phyloP scores from a whole-genome alignment of 2,888 invertebrate species.

The Drosophila mercatorum region DNA sequence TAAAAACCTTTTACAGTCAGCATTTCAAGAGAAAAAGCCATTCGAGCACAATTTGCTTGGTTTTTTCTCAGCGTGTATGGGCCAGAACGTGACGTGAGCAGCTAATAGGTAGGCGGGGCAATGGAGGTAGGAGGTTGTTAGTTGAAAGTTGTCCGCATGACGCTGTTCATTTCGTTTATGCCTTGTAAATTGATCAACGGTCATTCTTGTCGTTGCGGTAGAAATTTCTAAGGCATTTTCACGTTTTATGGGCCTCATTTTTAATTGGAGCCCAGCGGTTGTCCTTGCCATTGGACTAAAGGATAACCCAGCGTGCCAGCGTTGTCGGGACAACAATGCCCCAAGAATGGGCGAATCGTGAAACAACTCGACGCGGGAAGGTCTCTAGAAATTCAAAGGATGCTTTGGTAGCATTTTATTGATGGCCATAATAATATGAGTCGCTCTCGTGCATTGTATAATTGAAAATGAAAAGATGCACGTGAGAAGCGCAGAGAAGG shows the following conservation, averaged over 20 bases:
- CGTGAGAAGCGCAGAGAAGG: not conserved
- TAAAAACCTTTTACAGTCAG: no score
- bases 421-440: slow-evolving; percentile 29
- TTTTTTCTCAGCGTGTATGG: slow-evolving; percentile 5
- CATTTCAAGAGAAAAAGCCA: no score
- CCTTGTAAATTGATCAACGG: slow-evolving; percentile 71
- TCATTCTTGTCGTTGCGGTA: slow-evolving; percentile 30
- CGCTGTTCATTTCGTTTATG: slow-evolving; percentile 63
- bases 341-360: slow-evolving; percentile 13
- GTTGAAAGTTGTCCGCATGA: slow-evolving; percentile 57
- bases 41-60: not conserved
- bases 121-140: slow-evolving; percentile 4
- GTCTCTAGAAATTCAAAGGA: not conserved
- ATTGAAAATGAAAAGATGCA: not conserved
- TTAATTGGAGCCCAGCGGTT: slow-evolving; percentile 60
- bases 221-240: slow-evolving; percentile 42
- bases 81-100: slow-evolving; percentile 56
- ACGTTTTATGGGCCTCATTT: slow-evolving; percentile 63
- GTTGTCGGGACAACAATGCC: slow-evolving; percentile 39
- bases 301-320: slow-evolving; percentile 45
- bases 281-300: slow-evolving; percentile 28
- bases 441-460: not conserved
- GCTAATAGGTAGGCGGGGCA: slow-evolving; percentile 15
- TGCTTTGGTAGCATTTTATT: slow-evolving; percentile 59
- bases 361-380: not conserved